These are phyloP conservation scores for Drosophila neonasuta DNA, from an alignment of 2,888 invertebrate genomes.

Conservation along the genomic window DNA sequence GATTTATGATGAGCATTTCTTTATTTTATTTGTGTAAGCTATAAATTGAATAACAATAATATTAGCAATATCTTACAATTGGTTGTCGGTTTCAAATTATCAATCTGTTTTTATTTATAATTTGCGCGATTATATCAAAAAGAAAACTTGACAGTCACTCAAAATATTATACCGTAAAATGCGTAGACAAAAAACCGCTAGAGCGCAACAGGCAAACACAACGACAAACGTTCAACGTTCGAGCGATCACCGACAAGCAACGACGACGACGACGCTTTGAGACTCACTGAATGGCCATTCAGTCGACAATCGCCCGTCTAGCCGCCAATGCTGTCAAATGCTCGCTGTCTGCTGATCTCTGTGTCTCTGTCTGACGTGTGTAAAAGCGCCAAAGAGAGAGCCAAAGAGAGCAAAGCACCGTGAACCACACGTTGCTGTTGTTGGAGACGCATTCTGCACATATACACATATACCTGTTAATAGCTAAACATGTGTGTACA, in stretches of 20 bases:
- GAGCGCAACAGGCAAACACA: constrained; percentile 49
- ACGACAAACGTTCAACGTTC: constrained; percentile 36
- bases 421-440: constrained; percentile 31
- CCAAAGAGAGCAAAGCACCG: constrained; percentile 16
- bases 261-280: constrained; percentile 68
- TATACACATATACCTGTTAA: not conserved
- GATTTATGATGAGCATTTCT: constrained; percentile 51
- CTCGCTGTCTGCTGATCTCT: constrained; percentile 38
- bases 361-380: constrained; percentile 54
- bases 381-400: not conserved
- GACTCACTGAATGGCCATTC: constrained; percentile 57
- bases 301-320: constrained; percentile 7
- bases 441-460: constrained; percentile 5
- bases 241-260: constrained; percentile 51
- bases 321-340: constrained; percentile 39
- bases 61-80: constrained; percentile 67
- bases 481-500: constrained; percentile 1
- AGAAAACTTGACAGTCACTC: constrained; percentile 28
- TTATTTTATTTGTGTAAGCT: constrained; percentile 13
- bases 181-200: constrained; percentile 61
- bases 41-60: constrained; percentile 42
- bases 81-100: constrained; percentile 33
- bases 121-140: constrained; percentile 49
- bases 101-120: constrained; percentile 43
- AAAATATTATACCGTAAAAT: constrained; percentile 39